These are phyloP conservation scores for Epinephelus coioides DNA, from an alignment of 2,797 vertebrate species.

Conservation along the genomic window DNA sequence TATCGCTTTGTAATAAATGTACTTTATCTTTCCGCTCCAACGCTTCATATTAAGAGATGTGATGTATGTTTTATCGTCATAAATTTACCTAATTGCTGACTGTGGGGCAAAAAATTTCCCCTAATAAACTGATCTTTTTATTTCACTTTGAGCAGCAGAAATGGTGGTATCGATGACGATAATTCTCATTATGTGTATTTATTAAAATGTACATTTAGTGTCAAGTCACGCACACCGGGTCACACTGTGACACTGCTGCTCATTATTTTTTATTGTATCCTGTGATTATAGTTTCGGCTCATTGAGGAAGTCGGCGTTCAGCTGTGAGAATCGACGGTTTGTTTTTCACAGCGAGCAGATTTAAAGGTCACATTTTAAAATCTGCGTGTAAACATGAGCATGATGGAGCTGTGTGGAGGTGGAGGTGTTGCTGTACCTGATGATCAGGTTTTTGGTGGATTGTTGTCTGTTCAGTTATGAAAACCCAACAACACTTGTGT, in stretches of 20 bases:
- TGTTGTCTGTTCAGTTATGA: too few relatives aligned
- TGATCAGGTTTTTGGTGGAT: too few relatives aligned
- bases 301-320: constrained; percentile 21
- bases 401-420: background rate
- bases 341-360: background rate
- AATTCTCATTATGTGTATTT: background rate
- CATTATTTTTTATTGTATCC: background rate
- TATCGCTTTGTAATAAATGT: too few relatives aligned
- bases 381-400: background rate
- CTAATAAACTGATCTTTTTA: background rate
- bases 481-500: too few relatives aligned
- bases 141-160: background rate
- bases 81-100: too few relatives aligned
- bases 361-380: constrained; percentile 5
- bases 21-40: too few relatives aligned
- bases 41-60: too few relatives aligned
- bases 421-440: too few relatives aligned
- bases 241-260: background rate
- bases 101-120: too few relatives aligned
- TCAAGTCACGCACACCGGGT: background rate
- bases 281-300: constrained; percentile 1
- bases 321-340: constrained; percentile 7
- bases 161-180: too few relatives aligned
- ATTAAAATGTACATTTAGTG: background rate
- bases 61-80: too few relatives aligned